Conservation (phyloP, 2,888 invertebrate species). For the Anagyrus pseudococci region DNA sequence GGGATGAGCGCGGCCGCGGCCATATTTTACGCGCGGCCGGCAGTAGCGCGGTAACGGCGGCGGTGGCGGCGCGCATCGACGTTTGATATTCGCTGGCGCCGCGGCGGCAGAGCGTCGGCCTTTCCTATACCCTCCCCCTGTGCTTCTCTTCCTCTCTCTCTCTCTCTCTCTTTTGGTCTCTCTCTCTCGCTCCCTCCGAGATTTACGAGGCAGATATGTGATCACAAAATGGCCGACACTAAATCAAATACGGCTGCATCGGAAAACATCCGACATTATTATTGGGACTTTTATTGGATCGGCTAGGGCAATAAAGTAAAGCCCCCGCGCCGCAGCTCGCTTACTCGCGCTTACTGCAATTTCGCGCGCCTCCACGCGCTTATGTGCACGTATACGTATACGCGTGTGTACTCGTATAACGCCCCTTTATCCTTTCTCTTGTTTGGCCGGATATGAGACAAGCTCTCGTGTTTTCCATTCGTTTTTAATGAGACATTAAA, state of each 20-base stretch:
- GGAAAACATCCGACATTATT: slow-evolving; percentile 63
- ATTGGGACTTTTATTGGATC: slow-evolving; percentile 63
- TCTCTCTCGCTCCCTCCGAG: slow-evolving; percentile 43
- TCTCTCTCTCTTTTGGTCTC: slow-evolving; percentile 3
- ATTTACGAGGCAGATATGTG: slow-evolving; percentile 63
- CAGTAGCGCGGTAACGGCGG: slow-evolving; percentile 44
- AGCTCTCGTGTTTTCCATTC: too few species aligned
- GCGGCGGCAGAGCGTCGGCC: slow-evolving; percentile 44
- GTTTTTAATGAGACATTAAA: too few species aligned
- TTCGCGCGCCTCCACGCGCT: background rate
- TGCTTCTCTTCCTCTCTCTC: too few species aligned
- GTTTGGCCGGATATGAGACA: too few species aligned
- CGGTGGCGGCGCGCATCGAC: slow-evolving; percentile 56
- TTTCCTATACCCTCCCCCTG: too few species aligned
- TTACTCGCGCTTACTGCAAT: background rate
- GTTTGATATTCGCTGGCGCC: slow-evolving; percentile 60
- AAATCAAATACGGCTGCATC: slow-evolving; percentile 61
- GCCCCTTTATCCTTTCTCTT: too few species aligned
- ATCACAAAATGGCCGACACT: slow-evolving; percentile 63
- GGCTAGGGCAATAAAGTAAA: slow-evolving; percentile 48
- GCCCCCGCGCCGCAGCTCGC: slow-evolving; percentile 8
- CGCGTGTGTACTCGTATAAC: too few species aligned
- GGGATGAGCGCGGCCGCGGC: slow-evolving; percentile 15
- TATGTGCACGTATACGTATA: background rate
- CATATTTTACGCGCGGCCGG: slow-evolving; percentile 58